Evolutionary conservation across 1,140 invertebrate species (phyloP).

Genomic region (Potamilus streckersoni): DNA sequence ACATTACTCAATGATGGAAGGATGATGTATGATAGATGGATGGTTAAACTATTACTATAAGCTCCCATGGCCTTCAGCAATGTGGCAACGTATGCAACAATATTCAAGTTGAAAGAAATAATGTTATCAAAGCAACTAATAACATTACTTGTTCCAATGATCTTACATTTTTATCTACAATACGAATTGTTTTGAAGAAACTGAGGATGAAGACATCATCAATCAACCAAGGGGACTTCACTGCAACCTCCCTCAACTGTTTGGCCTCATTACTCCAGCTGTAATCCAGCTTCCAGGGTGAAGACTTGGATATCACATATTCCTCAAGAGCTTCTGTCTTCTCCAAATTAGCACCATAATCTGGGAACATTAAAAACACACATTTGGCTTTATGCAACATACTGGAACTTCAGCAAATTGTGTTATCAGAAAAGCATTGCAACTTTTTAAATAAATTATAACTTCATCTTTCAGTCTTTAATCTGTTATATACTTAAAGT

Average conservation of each 20-base stretch:
- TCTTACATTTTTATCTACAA: slow-evolving; percentile 60
- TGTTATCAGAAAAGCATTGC: not conserved
- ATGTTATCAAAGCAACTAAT: no score
- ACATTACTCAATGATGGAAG: no score
- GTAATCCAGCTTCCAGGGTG: slow-evolving; percentile 65
- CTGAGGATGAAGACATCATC: slow-evolving; percentile 60
- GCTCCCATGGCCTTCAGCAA: no score
- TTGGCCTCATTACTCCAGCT: slow-evolving; percentile 65
- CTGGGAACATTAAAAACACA: slow-evolving; percentile 33
- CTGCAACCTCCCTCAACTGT: slow-evolving; percentile 58
- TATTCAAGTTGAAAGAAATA: no score
- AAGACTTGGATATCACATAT: slow-evolving; percentile 55
- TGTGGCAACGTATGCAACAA: no score
- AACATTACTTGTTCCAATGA: not conserved
- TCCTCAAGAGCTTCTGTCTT: slow-evolving; percentile 61
- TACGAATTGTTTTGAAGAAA: slow-evolving; percentile 63
- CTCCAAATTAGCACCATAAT: slow-evolving; percentile 58
- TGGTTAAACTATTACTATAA: no score
- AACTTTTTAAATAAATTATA: no score
- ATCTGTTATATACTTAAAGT: no score
- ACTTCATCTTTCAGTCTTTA: no score
- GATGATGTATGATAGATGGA: no score
- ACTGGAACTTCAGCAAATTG: no score
- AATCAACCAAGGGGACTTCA: slow-evolving; percentile 63
- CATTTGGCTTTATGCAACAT: not conserved